phyloP scores from a whole-genome alignment of 30 jellyfish, hydroid and myxozoan genomes.

The Aurelia sp. region DNA sequence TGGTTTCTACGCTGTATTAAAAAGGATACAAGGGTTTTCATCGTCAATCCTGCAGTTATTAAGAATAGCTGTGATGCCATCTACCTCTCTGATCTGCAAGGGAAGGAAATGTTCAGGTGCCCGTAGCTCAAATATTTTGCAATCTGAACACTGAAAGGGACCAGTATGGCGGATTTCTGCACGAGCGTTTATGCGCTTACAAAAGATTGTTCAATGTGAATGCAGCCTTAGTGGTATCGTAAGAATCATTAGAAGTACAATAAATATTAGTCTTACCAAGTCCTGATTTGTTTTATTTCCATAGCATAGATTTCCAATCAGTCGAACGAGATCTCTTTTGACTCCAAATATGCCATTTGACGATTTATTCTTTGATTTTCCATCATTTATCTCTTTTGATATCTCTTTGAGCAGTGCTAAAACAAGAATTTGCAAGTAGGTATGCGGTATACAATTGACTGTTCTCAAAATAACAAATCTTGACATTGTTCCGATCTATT shows the following conservation, averaged over 20 bases:
- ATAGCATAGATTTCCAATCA: conserved; percentile 78
- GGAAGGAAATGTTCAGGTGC: background rate
- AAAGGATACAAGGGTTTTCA: conserved; percentile 87
- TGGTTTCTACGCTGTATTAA: no score
- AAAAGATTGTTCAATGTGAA: no score
- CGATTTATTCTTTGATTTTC: background rate
- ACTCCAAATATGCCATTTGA: conserved; percentile 12
- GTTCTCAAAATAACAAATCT: no score
- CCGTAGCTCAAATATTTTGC: background rate
- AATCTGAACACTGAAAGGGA: no score
- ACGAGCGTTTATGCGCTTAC: no score
- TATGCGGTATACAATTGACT: background rate
- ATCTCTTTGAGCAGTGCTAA: background rate
- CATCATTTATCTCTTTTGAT: background rate
- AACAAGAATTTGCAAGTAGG: background rate
- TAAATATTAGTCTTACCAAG: conserved; percentile 28
- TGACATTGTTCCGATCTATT: no score
- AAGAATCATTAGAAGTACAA: no score
- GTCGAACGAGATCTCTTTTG: conserved; percentile 70
- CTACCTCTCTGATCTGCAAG: conserved; percentile 74
- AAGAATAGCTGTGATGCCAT: conserved; percentile 71
- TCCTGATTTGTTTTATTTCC: conserved; percentile 52
- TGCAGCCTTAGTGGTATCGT: no score
- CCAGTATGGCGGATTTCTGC: no score
- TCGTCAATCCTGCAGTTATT: conserved; percentile 82